phyloP scores from a whole-genome alignment of 2,888 invertebrate genomes.

The Leptinotarsa rubiginosa region DNA sequence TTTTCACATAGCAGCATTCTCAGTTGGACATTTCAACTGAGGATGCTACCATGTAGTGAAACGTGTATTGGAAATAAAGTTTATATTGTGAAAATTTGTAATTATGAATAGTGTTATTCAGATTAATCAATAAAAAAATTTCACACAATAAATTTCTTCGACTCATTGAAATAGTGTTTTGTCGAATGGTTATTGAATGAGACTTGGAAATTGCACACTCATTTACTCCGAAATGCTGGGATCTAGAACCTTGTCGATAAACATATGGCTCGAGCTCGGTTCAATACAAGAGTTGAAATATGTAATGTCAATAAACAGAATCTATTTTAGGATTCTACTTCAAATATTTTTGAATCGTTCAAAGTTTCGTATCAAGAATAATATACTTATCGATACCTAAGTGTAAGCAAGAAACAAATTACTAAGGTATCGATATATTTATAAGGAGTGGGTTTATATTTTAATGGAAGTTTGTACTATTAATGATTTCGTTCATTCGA shows the following conservation, averaged over 20 bases:
- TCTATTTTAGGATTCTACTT: slow-evolving; percentile 53
- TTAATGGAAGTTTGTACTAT: not conserved
- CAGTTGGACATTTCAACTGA: no score
- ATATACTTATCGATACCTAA: slow-evolving; percentile 46
- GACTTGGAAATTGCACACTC: not conserved
- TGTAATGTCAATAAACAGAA: slow-evolving; percentile 54
- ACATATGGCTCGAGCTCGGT: slow-evolving; percentile 2
- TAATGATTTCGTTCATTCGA: not conserved
- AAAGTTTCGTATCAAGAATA: slow-evolving; percentile 48
- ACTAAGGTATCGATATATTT: slow-evolving; percentile 44
- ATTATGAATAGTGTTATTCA: no score
- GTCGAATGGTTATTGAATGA: no score
- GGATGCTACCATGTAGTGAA: no score
- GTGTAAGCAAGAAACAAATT: slow-evolving; percentile 42
- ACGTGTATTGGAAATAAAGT: no score
- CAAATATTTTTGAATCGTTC: slow-evolving; percentile 53
- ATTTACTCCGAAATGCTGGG: not conserved
- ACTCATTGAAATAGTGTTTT: no score
- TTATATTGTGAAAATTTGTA: no score
- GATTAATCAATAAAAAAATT: no score
- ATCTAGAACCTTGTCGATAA: not conserved
- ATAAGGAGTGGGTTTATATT: slow-evolving; percentile 29
- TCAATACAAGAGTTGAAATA: slow-evolving; percentile 44
- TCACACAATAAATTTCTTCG: no score
- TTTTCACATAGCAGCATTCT: no score